Evolutionary conservation across 2,113 vertebrate species (phyloP).

Genomic region (Vireo altiloquus): DNA sequence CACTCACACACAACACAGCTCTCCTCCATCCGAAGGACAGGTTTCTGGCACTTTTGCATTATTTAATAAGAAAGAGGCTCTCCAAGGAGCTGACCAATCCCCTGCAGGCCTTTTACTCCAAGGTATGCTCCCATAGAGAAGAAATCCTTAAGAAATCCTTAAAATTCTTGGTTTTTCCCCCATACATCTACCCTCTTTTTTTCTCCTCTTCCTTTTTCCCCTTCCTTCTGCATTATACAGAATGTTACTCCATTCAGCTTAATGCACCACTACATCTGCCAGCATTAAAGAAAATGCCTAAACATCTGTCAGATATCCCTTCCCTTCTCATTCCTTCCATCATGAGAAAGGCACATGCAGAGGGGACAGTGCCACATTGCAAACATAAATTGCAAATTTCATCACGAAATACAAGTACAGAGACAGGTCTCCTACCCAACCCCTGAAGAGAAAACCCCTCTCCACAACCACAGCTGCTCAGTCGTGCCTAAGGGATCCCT

Average conservation of each 20-base stretch:
- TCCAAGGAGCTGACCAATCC: not conserved
- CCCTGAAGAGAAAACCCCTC: not conserved
- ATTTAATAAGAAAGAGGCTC: conserved; percentile 6
- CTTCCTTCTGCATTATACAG: not conserved
- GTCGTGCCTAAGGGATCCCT: not conserved
- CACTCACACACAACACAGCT: conserved; percentile 17
- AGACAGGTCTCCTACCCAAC: not conserved
- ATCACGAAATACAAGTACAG: not conserved
- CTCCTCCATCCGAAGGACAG: not conserved
- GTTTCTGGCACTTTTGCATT: not conserved
- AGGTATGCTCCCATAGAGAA: not conserved
- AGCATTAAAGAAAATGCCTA: not conserved
- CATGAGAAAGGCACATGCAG: not conserved
- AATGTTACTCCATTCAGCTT: not conserved
- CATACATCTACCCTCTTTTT: not conserved
- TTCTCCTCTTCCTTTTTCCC: not conserved
- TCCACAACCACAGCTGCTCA: not conserved
- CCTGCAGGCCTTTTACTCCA: not conserved
- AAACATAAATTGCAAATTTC: not conserved
- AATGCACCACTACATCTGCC: not conserved
- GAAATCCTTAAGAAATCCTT: not conserved
- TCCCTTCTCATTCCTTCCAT: not conserved
- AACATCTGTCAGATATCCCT: not conserved
- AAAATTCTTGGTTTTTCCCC: not conserved
- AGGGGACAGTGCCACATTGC: not conserved